Percentiles rank a stretch among this genome's conserved stretches.
Conservation (phyloP, 2,888 invertebrate species). For the Plebejus melissa region DNA sequence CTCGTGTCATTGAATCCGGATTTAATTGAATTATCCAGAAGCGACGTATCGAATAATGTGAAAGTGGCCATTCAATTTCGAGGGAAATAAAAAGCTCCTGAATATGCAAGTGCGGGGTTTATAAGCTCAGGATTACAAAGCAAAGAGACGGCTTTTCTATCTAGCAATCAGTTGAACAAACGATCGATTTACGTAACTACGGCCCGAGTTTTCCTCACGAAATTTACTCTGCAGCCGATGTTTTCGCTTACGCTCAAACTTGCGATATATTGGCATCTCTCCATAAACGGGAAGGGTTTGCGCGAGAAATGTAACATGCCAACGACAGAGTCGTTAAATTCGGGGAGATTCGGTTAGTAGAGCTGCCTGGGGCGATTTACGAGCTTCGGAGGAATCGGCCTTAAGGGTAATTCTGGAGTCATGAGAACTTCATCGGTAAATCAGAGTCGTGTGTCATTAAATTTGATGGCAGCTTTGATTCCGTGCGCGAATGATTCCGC, state of each 20-base stretch:
- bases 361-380: slow-evolving; percentile 60
- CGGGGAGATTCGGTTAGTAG: slow-evolving; percentile 55
- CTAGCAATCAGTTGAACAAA: slow-evolving; percentile 66
- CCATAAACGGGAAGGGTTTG: slow-evolving; percentile 58
- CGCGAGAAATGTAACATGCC: slow-evolving; percentile 65
- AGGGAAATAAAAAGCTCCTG: slow-evolving; percentile 35
- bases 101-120: slow-evolving; percentile 33
- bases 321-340: slow-evolving; percentile 63
- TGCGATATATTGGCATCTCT: slow-evolving; percentile 58
- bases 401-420: slow-evolving; percentile 59
- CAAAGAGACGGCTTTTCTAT: slow-evolving; percentile 59
- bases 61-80: slow-evolving; percentile 30
- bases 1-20: slow-evolving; percentile 15
- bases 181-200: slow-evolving; percentile 64
- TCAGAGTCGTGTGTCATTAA: slow-evolving; percentile 58
- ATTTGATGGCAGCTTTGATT: slow-evolving; percentile 43
- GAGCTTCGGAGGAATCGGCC: slow-evolving; percentile 65
- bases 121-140: slow-evolving; percentile 55
- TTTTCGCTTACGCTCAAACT: slow-evolving; percentile 54
- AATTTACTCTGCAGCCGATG: slow-evolving; percentile 48
- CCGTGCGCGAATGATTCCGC: slow-evolving; percentile 37
- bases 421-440: slow-evolving; percentile 62
- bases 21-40: slow-evolving; percentile 18
- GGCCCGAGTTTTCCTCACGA: slow-evolving; percentile 52
- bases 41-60: slow-evolving; percentile 12